These are phyloP conservation scores for Folsomia candida DNA, from an alignment of 2,888 invertebrate genomes.

Conservation along the genomic window DNA sequence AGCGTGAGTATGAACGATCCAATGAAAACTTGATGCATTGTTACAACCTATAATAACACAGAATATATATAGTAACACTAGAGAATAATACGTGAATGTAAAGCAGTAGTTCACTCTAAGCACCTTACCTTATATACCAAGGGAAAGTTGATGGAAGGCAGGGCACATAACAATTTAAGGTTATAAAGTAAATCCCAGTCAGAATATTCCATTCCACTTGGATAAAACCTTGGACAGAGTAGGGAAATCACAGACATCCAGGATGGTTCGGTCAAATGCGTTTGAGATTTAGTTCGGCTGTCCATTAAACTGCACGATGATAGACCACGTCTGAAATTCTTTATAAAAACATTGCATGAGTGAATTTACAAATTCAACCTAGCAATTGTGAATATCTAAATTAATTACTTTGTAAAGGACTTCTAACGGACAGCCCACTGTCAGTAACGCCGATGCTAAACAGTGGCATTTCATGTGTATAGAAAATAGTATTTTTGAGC, in stretches of 20 bases:
- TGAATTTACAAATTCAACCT: neutral
- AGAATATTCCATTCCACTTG: conserved; percentile 25
- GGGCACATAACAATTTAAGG: conserved; percentile 41
- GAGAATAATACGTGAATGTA: no score
- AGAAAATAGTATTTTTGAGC: conserved; percentile 67
- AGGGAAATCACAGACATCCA: conserved; percentile 46
- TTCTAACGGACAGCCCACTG: conserved; percentile 72
- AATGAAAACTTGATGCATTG: conserved; percentile 46
- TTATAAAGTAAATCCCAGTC: conserved; percentile 46
- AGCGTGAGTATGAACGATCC: conserved; percentile 41
- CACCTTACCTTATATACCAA: conserved; percentile 44
- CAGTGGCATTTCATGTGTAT: conserved; percentile 81
- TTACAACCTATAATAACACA: conserved; percentile 35
- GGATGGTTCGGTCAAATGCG: conserved; percentile 36
- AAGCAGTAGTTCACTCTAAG: neutral
- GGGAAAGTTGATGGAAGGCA: conserved; percentile 46
- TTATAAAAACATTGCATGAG: neutral
- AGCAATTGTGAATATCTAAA: neutral
- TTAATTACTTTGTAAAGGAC: conserved; percentile 68
- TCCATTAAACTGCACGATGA: conserved; percentile 45
- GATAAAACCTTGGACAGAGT: conserved; percentile 42
- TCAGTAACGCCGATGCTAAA: conserved; percentile 69
- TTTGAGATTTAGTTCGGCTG: conserved; percentile 28
- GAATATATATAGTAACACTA: neutral
- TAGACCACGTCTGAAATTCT: conserved; percentile 48